Evolutionary conservation across 2,797 vertebrate species (phyloP), one percentile per base, ranked within the genome.

Genomic region (Urocyon cinereoargenteus): DNA sequence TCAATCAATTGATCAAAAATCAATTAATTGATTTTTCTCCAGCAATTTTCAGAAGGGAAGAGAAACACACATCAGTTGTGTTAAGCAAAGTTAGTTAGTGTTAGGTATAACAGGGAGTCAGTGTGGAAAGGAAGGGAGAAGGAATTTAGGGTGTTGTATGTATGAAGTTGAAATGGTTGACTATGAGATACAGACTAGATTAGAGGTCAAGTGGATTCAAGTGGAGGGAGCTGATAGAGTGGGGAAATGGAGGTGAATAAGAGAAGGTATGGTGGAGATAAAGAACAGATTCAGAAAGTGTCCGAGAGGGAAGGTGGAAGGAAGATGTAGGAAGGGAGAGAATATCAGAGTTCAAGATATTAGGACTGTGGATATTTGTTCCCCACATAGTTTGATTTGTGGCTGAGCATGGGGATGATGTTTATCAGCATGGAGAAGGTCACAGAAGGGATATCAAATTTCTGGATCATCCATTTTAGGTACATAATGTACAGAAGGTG

Each of bases 341-440:
- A 75, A 45, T 84, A 86, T 72, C n/a, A 18, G 40, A 84, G n/a
- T 72, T 55, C 19, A 61, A 57, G 55, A 36, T 57, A 45, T 62
- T 34, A 55, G 45, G 19, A 11, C 12, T 28, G 36, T 14, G 14
- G 26, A 14, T 55, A 45, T 91, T 73, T 86, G n/a, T 83, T 73
- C 79, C 84, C 21, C 51, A 13, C 11, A 86, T 34, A 91, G 49
- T 87, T 92, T 77, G 59, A 84, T 91, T 86, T 94, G 70, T 94
- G 64, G 78, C 59, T 87, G 51, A 87, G 21, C 59, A 9, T 83
- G 72, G 89, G 79, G 85, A 70, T 96, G 53, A 55, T 53, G n/a
- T 24, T 85, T 72, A 22, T 79, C 40, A 45, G 68, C 86, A 51
- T 55, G 36, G 40, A 96, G 72, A 66, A 61, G 59, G 77, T 66